Evolutionary conservation across 1,140 invertebrate species (phyloP), one percentile per base, ranked within the genome.

Genomic region (Potamilus streckersoni): DNA sequence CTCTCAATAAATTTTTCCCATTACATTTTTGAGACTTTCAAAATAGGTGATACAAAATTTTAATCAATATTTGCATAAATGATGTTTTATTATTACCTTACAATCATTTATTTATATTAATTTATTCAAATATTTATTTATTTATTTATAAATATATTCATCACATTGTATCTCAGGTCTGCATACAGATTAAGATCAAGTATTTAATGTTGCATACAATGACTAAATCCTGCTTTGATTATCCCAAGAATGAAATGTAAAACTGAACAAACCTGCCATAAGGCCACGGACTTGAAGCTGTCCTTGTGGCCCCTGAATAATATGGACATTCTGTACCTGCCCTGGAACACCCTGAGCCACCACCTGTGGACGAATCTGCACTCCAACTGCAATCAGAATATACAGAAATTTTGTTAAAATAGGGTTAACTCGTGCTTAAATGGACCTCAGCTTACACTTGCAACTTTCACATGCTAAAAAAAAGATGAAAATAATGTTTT

Each of bases 241-340:
- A 58, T n/a, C 15, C 60, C 16, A 65, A 73, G 64, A 17, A 55
- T 73, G 11, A 20, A 66, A 20, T 65, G 31, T 38, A 64, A 12
- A 49, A 19, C 17, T 49, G 31, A 14, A 60, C 78, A 75, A 84
- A 90, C 87, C 96, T 65, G 96, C 95, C 88, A 97, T 92, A 2
- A 98, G 90, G 13, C 97, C 97, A 74, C 95, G 93, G 5, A 98
- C 96, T 87, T 96, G 96, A 1, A 98, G 91, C 90, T 97, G 96
- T 20, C 96, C 96, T 89, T 97, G 96, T 0, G 95, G 94, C 1
- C 94, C 93, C 83, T 95, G 93, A 79, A 97, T 93, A 74, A 98
- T 96, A 91, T 97, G 96, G 55, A 98, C 94, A 87, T 95, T 88
- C 78, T 89, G 87, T 13, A 84, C 81, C 63, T 82, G 80, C 16